Evolutionary conservation across 2,113 vertebrate species (phyloP).

Genomic region (Lethenteron camtschaticum): DNA sequence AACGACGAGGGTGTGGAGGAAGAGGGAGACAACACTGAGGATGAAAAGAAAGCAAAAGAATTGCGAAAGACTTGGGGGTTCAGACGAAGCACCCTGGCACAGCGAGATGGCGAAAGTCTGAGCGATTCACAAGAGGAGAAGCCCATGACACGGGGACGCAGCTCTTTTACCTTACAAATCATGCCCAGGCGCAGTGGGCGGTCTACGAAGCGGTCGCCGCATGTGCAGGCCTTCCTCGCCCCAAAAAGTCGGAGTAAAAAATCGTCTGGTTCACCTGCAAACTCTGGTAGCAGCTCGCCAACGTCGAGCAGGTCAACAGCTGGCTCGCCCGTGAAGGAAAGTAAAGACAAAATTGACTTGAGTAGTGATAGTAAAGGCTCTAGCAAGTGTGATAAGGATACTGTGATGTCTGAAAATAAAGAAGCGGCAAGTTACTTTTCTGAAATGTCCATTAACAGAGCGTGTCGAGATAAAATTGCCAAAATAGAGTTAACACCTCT

Average conservation of each 20-base stretch:
- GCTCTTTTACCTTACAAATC: background rate
- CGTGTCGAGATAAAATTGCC: background rate
- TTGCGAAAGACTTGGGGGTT: background rate
- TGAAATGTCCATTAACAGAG: background rate
- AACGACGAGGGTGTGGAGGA: background rate
- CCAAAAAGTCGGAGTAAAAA: background rate
- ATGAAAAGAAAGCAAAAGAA: background rate
- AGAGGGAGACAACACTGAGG: background rate
- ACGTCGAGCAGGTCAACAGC: background rate
- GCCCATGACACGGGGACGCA: background rate
- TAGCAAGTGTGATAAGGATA: background rate
- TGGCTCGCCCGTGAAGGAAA: background rate
- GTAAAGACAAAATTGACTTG: background rate
- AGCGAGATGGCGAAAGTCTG: background rate
- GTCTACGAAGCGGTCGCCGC: constrained; percentile 1
- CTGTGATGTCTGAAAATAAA: background rate
- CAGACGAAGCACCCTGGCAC: constrained; percentile 5
- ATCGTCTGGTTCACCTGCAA: background rate
- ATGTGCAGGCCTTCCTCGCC: constrained; percentile 1
- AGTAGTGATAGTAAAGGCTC: constrained; percentile 1
- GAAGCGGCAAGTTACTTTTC: background rate
- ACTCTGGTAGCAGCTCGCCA: background rate
- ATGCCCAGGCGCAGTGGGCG: constrained; percentile 3
- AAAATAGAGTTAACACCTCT: background rate
- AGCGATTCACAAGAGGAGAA: constrained; percentile 2